These are phyloP conservation scores for Ooceraea biroi DNA, from an alignment of 1,140 invertebrate species.

Conservation along the genomic window DNA sequence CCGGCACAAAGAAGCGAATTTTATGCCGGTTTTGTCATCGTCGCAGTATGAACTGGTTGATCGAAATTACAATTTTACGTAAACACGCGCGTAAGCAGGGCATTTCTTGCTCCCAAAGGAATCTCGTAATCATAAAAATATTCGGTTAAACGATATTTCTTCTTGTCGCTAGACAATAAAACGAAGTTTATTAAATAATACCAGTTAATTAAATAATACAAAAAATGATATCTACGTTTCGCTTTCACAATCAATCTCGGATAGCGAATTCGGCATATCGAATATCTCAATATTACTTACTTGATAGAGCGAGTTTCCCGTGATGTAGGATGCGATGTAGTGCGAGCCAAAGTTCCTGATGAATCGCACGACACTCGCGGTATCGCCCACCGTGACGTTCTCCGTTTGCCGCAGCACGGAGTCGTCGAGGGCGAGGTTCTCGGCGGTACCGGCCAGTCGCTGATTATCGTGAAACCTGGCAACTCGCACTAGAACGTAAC, in stretches of 20 bases:
- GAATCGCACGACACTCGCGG: constrained; percentile 91
- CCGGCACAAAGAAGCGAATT: constrained; percentile 35
- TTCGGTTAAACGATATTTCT: neutral
- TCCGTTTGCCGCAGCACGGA: constrained; percentile 89
- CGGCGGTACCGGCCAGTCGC: constrained; percentile 87
- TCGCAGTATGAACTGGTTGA: constrained; percentile 2
- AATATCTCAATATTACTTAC: constrained; percentile 81
- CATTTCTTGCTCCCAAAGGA: neutral
- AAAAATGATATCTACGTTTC: neutral
- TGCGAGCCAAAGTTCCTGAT: constrained; percentile 94
- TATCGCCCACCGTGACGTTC: constrained; percentile 90
- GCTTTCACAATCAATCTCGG: neutral
- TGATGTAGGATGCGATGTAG: constrained; percentile 93
- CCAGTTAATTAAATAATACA: too few relatives aligned
- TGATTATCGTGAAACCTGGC: constrained; percentile 90
- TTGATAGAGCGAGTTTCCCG: constrained; percentile 95
- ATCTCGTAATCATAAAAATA: neutral
- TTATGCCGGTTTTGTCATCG: constrained; percentile 27
- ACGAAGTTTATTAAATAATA: neutral
- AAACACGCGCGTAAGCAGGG: neutral
- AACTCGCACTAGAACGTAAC: constrained; percentile 93
- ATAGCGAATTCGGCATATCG: too few relatives aligned
- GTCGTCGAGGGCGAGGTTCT: constrained; percentile 88
- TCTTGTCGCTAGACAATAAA: neutral
- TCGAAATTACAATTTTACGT: constrained; percentile 14